Base-by-base conservation (phyloP, 2,888 invertebrate species). In the Xestia sexstrigata region DNA sequence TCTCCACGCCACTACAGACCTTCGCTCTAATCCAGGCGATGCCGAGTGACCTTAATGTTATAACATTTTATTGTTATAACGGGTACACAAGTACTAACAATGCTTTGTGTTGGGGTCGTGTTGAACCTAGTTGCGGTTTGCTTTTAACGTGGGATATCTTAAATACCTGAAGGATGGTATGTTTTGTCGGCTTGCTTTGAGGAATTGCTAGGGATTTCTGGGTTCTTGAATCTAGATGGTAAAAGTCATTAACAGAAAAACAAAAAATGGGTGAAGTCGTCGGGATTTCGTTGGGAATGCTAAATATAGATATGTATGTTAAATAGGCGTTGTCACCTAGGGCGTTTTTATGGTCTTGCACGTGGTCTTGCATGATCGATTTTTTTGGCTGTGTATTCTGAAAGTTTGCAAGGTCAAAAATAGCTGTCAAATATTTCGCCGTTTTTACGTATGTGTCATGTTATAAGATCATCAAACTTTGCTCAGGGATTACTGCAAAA, bases 61-160 rank as follows among this genome's bases (percentile, higher is more conserved):
- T 58, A 26, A 58, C 87, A 88, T 86, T 86, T 89, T 90, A 89
- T 89, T 86, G 89, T 87, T 84, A 75, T 84, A 71, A 63, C 75
- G 70, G 68, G 62, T 47, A 47, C 42, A 35, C 55, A 35, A 72
- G 74, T 73, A 84, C 87, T 84, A 75, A 77, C 76, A 70, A 78
- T 76, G 71, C 62, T 76, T 84, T 81, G 82, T 79, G 82, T 62
- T 63, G 35, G 73, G 73, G 45, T 86, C 73, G 72, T 74, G 73
- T 84, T 78, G 63, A 71, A 76, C 17, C 74, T 87, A 87, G 87
- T 83, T 86, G 84, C 74, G 11, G 74, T 79, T 85, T 82, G 87
- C 89, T 90, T 86, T 89, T 89, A 89, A 81, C 83, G 66, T 76
- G 49, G 70, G 66, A 79, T 79, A 81, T 68, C 69, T 87, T 74